Conservation (phyloP, 2,888 invertebrate species). For the Enchytraeus crypticus region DNA sequence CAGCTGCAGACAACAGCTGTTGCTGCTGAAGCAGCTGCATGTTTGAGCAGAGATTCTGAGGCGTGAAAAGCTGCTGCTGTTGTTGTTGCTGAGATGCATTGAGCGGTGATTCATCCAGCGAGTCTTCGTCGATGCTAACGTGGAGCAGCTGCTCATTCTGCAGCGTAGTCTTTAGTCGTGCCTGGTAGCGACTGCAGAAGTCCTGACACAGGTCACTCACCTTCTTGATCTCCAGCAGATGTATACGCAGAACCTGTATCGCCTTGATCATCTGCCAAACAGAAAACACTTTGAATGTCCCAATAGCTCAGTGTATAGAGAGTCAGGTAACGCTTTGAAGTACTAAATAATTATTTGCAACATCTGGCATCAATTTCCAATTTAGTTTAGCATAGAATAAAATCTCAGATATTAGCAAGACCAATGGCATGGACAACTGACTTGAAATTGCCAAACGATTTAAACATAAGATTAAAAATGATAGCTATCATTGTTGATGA, state of each 20-base stretch:
- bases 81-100: too few species aligned
- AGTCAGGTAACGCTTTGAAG: background rate
- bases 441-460: too few species aligned
- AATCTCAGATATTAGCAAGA: too few species aligned
- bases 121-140: conserved; percentile 10
- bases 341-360: too few species aligned
- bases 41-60: background rate
- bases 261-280: conserved; percentile 69
- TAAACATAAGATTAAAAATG: too few species aligned
- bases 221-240: conserved; percentile 82
- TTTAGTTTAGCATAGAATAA: too few species aligned
- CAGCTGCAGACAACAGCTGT: too few species aligned
- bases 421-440: too few species aligned
- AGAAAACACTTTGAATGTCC: background rate
- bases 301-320: too few species aligned
- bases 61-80: background rate
- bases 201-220: conserved; percentile 89
- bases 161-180: conserved; percentile 67
- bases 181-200: conserved; percentile 82
- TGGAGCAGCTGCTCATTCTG: conserved; percentile 45
- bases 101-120: conserved; percentile 9
- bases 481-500: too few species aligned
- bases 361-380: too few species aligned
- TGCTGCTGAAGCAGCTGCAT: too few species aligned
- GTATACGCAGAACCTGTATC: conserved; percentile 82